These are phyloP conservation scores for Limnephilus auricula DNA, from an alignment of 2,888 invertebrate genomes.

Conservation along the genomic window DNA sequence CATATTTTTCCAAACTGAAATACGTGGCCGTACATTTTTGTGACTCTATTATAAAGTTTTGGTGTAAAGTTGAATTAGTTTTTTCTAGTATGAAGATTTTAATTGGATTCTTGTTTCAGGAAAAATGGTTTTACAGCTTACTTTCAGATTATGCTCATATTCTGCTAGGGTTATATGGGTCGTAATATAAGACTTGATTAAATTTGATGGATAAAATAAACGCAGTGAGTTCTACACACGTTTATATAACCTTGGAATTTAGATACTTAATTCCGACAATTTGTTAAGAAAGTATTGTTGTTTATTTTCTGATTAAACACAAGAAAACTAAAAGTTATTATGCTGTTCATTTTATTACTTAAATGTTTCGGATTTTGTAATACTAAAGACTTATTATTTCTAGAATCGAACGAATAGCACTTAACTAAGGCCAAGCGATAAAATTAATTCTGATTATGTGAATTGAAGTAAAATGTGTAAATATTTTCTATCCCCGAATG, in stretches of 20 bases:
- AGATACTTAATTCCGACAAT: background rate
- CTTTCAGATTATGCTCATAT: slow-evolving; percentile 4
- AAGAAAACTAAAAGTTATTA: background rate
- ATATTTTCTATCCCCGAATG: background rate
- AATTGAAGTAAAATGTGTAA: background rate
- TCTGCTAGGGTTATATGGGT: background rate
- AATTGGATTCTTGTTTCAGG: slow-evolving; percentile 37
- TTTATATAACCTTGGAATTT: background rate
- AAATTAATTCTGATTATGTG: background rate
- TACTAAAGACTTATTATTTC: background rate
- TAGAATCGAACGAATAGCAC: background rate
- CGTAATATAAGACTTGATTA: background rate
- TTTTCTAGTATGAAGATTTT: slow-evolving; percentile 34
- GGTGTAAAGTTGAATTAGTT: slow-evolving; percentile 26
- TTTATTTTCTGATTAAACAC: background rate
- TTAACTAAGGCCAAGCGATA: background rate
- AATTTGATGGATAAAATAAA: background rate
- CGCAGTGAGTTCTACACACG: background rate
- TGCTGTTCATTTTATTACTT: background rate
- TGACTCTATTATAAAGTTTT: slow-evolving; percentile 39
- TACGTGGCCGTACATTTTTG: slow-evolving; percentile 47
- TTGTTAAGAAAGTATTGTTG: background rate
- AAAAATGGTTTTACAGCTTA: slow-evolving; percentile 26
- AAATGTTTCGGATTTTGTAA: background rate
- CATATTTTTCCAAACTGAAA: slow-evolving; percentile 49